These are phyloP conservation scores for Drosophila nigritarsus DNA, from an alignment of 2,888 invertebrate genomes.

Conservation along the genomic window DNA sequence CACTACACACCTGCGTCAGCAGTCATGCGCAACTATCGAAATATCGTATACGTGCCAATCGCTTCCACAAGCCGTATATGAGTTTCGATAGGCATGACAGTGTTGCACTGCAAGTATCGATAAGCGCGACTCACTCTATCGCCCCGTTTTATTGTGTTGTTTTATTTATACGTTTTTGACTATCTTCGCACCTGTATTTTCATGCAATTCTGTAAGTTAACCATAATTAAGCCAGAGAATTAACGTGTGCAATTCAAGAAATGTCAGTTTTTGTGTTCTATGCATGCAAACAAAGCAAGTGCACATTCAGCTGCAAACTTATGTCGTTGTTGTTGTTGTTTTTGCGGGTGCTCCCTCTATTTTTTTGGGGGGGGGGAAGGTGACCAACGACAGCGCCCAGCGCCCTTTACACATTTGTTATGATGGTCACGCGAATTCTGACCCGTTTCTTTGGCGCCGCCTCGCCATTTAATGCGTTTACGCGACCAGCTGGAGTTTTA, in stretches of 20 bases:
- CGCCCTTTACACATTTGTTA: slow-evolving; percentile 56
- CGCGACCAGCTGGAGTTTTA: slow-evolving; percentile 50
- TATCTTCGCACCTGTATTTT: slow-evolving; percentile 58
- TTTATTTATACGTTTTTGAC: slow-evolving; percentile 67
- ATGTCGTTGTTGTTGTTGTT: slow-evolving; percentile 42
- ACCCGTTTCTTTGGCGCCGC: slow-evolving; percentile 56
- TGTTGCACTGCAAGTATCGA: slow-evolving; percentile 56
- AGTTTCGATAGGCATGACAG: slow-evolving; percentile 44
- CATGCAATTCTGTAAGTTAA: slow-evolving; percentile 68
- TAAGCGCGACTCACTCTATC: slow-evolving; percentile 55
- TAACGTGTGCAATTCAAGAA: slow-evolving; percentile 28
- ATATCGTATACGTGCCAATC: slow-evolving; percentile 27
- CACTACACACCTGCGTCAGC: slow-evolving; percentile 24
- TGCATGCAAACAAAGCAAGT: slow-evolving; percentile 47
- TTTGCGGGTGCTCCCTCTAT: slow-evolving; percentile 39
- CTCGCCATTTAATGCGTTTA: slow-evolving; percentile 35
- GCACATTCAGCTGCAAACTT: slow-evolving; percentile 67
- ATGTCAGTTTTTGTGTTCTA: slow-evolving; percentile 8
- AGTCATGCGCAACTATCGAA: slow-evolving; percentile 46
- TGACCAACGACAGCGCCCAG: slow-evolving; percentile 29
- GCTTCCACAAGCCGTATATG: background rate
- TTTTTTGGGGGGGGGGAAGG: slow-evolving; percentile 10
- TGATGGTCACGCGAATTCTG: slow-evolving; percentile 74
- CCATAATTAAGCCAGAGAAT: slow-evolving; percentile 49
- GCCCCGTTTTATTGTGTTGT: slow-evolving; percentile 71